Base-by-base conservation (phyloP, 2,888 invertebrate species). In the Drosophila flavopinicola region DNA sequence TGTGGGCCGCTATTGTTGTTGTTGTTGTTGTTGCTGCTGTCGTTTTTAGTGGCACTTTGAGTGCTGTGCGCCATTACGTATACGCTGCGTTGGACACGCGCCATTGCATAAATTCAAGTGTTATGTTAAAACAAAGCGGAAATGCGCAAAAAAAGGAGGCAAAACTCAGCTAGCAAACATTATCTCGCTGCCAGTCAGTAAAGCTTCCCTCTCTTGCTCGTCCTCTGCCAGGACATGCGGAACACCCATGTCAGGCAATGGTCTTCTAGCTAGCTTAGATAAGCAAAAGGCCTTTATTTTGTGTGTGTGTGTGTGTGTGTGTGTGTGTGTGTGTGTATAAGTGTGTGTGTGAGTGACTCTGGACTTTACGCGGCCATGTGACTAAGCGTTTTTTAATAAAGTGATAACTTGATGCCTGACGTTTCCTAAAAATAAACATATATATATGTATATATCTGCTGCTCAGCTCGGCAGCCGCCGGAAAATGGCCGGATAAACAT, bases 91-190 rank as follows among this genome's bases (percentile, higher is more conserved):
- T 87, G 79, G 87, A 80, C 79, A 80, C 87, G 86, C 86, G 84
- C 88, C 88, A 87, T 85, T 80, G 88, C 88, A 80, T 87, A 85
- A 85, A 85, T 80, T 80, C 87, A 87, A 87, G 86, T 78, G 86
- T 85, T 78, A 83, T 85, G 87, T 85, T 87, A 80, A 87, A 80
- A 85, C 86, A 80, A 87, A 87, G 67, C 88, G 80, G 80, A 80
- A 80, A 85, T 78, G 83, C 85, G 75, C 74, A 85, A 73, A 84
- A 49, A n/a, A n/a, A n/a, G n/a, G n/a, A n/a, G n/a, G n/a, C n/a
- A n/a, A n/a, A n/a, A n/a, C n/a, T 52, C 15, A 42, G 54, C 66
- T 54, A 42, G 52, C 38, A 33, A 65, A 65, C 61, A 66, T 61
- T 66, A 61, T 63, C 66, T 78, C 42, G 37, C 66, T 63, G 60